These are phyloP conservation scores for Emydocephalus ijimae DNA, from an alignment of 2,113 vertebrate species.

Conservation along the genomic window DNA sequence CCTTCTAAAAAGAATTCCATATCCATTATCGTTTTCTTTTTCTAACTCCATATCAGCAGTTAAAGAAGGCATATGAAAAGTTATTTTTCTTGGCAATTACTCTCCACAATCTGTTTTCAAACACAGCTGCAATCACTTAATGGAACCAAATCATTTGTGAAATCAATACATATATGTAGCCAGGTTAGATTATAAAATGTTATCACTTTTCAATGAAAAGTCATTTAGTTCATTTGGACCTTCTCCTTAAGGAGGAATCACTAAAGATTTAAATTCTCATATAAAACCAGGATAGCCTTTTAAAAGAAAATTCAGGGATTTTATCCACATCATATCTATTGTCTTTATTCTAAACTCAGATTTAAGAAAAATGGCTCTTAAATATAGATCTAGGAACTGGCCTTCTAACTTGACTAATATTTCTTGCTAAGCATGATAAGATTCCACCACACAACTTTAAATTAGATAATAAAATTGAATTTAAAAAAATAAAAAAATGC, in stretches of 20 bases:
- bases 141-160: slow-evolving; percentile 35
- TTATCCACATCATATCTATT: neutral
- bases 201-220: slow-evolving; percentile 45
- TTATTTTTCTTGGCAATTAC: neutral
- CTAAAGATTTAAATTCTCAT: slow-evolving; percentile 46
- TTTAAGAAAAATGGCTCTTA: neutral
- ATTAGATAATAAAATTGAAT: slow-evolving; percentile 11
- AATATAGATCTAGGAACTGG: neutral
- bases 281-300: neutral
- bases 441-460: neutral
- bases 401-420: neutral
- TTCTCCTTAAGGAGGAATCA: slow-evolving; percentile 45
- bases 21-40: neutral
- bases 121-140: slow-evolving; percentile 33
- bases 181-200: slow-evolving; percentile 30
- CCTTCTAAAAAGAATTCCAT: neutral
- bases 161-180: slow-evolving; percentile 43
- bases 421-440: slow-evolving; percentile 1
- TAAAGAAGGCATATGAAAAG: neutral
- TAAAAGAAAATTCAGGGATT: neutral
- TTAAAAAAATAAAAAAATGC: slow-evolving; percentile 11
- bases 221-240: slow-evolving; percentile 48
- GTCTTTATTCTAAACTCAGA: neutral
- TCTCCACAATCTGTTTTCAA: neutral
- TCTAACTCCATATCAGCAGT: neutral